Percentiles rank a stretch among this genome's conserved stretches.
Evolutionary conservation across 2,113 vertebrate species (phyloP).

Genomic region (Rutilus rutilus): DNA sequence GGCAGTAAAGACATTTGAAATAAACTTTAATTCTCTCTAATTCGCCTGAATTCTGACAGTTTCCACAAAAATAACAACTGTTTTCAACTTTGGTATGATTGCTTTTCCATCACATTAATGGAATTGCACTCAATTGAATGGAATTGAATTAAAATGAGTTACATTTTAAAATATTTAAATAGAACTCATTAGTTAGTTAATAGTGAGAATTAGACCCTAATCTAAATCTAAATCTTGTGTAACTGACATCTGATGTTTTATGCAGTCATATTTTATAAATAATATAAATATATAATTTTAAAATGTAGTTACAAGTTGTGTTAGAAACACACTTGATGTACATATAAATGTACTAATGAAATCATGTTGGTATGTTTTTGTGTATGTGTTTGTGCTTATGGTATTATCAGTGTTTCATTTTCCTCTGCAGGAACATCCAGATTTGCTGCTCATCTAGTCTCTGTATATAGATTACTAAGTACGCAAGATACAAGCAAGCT

Average conservation of each 20-base stretch:
- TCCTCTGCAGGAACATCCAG: neutral
- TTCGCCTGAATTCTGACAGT: too few species aligned
- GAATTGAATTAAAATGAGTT: too few species aligned
- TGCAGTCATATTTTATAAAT: neutral
- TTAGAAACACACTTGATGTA: neutral
- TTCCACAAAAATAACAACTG: too few species aligned
- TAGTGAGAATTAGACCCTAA: too few species aligned
- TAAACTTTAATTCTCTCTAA: too few species aligned
- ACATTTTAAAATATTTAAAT: too few species aligned
- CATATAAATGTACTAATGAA: neutral
- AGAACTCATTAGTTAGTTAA: too few species aligned
- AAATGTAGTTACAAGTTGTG: neutral
- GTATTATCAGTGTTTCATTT: neutral
- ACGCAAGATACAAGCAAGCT: neutral
- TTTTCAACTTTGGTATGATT: too few species aligned
- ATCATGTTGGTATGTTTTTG: neutral
- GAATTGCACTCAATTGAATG: too few species aligned
- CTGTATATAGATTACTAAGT: constrained; percentile 4
- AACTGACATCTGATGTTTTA: neutral
- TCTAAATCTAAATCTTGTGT: too few species aligned
- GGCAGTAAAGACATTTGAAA: too few species aligned
- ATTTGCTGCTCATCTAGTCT: constrained; percentile 19
- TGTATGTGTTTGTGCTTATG: neutral
- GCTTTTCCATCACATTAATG: too few species aligned
- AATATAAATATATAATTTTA: neutral